Conservation (phyloP, 1,140 invertebrate genomes). For the Amyelois transitella region DNA sequence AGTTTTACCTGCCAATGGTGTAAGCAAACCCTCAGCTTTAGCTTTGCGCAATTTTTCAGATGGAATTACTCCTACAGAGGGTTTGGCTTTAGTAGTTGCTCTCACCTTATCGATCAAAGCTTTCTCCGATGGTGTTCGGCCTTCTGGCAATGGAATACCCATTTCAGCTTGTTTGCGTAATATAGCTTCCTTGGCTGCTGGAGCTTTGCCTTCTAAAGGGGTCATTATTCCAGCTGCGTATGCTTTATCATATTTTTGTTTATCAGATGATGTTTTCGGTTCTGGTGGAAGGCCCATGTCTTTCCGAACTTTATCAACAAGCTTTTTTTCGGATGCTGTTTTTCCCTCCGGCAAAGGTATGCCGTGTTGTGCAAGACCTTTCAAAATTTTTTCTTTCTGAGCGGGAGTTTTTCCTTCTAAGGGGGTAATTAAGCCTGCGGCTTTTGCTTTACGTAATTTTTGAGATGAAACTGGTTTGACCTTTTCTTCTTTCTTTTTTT, state of each 20-base stretch:
- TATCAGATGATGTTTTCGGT: slow-evolving; percentile 15
- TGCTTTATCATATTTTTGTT: slow-evolving; percentile 21
- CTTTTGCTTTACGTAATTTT: slow-evolving; percentile 18
- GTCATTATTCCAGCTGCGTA: slow-evolving; percentile 18
- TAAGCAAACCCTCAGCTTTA: slow-evolving; percentile 29
- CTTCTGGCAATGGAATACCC: slow-evolving; percentile 18
- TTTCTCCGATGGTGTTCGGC: slow-evolving; percentile 11
- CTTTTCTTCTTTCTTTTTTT: slow-evolving; percentile 11
- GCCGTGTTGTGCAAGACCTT: slow-evolving; percentile 11
- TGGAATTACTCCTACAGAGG: slow-evolving; percentile 11
- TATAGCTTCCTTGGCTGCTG: slow-evolving; percentile 18
- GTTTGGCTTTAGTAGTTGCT: slow-evolving; percentile 13
- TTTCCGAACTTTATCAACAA: slow-evolving; percentile 17
- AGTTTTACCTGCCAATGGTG: slow-evolving; percentile 36
- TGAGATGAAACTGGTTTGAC: slow-evolving; percentile 21
- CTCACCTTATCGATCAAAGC: slow-evolving; percentile 19
- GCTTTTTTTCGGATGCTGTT: slow-evolving; percentile 20
- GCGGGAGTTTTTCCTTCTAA: slow-evolving; percentile 11
- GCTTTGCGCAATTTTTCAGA: slow-evolving; percentile 18
- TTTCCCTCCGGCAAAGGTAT: slow-evolving; percentile 17
- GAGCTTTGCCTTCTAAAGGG: slow-evolving; percentile 17
- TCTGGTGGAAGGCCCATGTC: slow-evolving; percentile 21
- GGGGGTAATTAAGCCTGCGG: slow-evolving; percentile 7
- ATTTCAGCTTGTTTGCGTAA: slow-evolving; percentile 8
- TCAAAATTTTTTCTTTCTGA: slow-evolving; percentile 24